Conservation (phyloP, 2,113 vertebrate species). For the Podarcis muralis region DNA sequence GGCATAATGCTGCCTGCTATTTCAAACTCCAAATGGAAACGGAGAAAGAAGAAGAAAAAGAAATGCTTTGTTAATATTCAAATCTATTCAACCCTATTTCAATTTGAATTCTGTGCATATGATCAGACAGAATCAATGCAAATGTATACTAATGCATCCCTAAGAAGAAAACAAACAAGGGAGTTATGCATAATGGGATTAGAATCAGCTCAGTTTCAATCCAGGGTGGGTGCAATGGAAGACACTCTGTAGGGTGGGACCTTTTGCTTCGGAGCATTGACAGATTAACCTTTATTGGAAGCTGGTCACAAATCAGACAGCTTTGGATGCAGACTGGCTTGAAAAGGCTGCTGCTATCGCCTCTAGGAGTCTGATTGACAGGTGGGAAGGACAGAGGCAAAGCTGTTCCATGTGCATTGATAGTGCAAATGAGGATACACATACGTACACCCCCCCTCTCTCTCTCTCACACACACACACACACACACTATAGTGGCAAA, state of each 20-base stretch:
- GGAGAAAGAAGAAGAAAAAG: conserved; percentile 52
- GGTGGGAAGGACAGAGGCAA: not conserved
- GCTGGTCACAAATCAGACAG: conserved; percentile 7
- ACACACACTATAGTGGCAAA: not conserved
- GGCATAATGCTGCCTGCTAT: conserved; percentile 45
- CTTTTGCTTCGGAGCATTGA: conserved; percentile 18
- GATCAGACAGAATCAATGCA: conserved; percentile 78
- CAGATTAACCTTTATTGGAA: conserved; percentile 35
- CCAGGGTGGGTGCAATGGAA: not conserved
- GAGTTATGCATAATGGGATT: conserved; percentile 74
- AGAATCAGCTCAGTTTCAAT: conserved; percentile 60
- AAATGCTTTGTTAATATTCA: conserved; percentile 76
- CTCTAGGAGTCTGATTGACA: not conserved
- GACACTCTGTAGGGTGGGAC: not conserved
- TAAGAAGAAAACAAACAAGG: conserved; percentile 74
- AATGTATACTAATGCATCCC: conserved; percentile 78
- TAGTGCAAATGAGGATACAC: not conserved
- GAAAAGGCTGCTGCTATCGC: not conserved
- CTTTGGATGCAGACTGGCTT: conserved; percentile 14
- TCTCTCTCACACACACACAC: too few relatives aligned
- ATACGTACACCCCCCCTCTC: too few relatives aligned
- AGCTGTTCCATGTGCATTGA: not conserved
- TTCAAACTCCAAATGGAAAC: conserved; percentile 69
- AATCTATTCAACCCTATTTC: conserved; percentile 77
- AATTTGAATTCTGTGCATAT: conserved; percentile 80